phyloP scores from a whole-genome alignment of 2,888 invertebrate species.

The Pristionchus japonicus region DNA sequence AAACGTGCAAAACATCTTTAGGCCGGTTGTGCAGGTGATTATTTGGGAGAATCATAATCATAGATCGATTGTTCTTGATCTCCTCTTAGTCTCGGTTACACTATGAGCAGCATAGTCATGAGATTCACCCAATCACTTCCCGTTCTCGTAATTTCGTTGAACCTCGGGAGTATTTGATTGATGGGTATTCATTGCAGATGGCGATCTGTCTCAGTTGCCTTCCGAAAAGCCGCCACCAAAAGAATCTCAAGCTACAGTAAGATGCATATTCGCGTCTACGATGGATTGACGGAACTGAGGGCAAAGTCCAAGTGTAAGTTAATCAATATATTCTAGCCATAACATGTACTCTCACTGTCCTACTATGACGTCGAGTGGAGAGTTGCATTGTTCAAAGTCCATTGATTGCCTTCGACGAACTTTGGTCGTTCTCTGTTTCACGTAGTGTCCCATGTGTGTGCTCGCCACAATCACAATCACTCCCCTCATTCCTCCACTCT shows the following conservation, averaged over 20 bases:
- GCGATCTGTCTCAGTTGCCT: slow-evolving; percentile 63
- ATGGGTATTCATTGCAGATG: slow-evolving; percentile 54
- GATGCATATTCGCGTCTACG: slow-evolving; percentile 67
- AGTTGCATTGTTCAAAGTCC: neutral
- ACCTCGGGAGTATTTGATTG: too few relatives aligned
- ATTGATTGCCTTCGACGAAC: neutral
- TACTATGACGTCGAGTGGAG: neutral
- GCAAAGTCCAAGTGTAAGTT: slow-evolving; percentile 50
- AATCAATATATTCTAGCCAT: neutral
- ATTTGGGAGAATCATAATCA: neutral
- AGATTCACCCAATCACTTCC: neutral
- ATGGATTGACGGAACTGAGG: slow-evolving; percentile 59
- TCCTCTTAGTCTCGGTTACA: neutral
- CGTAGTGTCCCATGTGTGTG: neutral
- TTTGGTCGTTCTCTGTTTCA: slow-evolving; percentile 8
- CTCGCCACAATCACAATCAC: neutral
- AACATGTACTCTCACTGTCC: neutral
- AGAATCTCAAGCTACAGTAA: slow-evolving; percentile 56
- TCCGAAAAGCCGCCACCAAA: slow-evolving; percentile 56
- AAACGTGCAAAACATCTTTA: neutral
- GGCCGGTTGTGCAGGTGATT: neutral
- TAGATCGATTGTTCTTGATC: too few relatives aligned
- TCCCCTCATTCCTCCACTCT: neutral
- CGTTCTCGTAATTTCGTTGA: neutral
- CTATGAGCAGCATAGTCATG: neutral